phyloP scores from a whole-genome alignment of 53 echinoderm and acorn worm genomes.

The Holothuria leucospilota region DNA sequence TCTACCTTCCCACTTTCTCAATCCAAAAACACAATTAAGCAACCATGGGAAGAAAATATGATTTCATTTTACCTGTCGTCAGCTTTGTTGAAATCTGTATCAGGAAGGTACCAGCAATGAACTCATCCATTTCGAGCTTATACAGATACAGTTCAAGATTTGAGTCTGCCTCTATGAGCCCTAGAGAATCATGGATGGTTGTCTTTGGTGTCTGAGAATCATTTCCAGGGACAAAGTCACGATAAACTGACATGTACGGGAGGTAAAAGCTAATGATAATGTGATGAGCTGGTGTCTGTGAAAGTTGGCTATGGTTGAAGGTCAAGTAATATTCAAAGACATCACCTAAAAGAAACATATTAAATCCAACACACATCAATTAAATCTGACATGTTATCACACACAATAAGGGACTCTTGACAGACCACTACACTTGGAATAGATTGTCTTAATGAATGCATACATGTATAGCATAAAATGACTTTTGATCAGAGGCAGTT shows the following conservation, averaged over 20 bases:
- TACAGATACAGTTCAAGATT: conserved; percentile 62
- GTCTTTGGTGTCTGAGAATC: conserved; percentile 59
- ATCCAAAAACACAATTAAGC: not conserved
- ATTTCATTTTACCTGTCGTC: conserved; percentile 58
- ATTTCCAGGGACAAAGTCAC: conserved; percentile 68
- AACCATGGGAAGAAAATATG: not conserved
- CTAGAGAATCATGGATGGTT: conserved; percentile 48
- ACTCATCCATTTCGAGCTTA: conserved; percentile 58
- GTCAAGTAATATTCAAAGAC: conserved; percentile 72
- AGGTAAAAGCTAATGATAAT: conserved; percentile 60
- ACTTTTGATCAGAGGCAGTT: too few relatives aligned
- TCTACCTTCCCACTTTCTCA: not conserved
- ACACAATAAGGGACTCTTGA: too few relatives aligned
- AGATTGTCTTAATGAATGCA: too few relatives aligned
- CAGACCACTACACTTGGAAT: too few relatives aligned
- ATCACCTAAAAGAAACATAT: conserved; percentile 57
- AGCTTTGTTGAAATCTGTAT: conserved; percentile 75
- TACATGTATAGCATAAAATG: too few relatives aligned
- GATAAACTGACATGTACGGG: conserved; percentile 75
- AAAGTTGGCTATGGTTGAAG: conserved; percentile 54
- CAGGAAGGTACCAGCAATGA: conserved; percentile 72
- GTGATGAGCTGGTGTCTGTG: conserved; percentile 79
- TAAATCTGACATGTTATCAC: too few relatives aligned
- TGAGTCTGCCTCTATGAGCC: conserved; percentile 52
- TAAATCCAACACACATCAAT: too few relatives aligned